Evolutionary conservation across 2,113 vertebrate genomes (phyloP), one percentile per base, ranked within the genome.

Genomic region (Dromaius novaehollandiae): DNA sequence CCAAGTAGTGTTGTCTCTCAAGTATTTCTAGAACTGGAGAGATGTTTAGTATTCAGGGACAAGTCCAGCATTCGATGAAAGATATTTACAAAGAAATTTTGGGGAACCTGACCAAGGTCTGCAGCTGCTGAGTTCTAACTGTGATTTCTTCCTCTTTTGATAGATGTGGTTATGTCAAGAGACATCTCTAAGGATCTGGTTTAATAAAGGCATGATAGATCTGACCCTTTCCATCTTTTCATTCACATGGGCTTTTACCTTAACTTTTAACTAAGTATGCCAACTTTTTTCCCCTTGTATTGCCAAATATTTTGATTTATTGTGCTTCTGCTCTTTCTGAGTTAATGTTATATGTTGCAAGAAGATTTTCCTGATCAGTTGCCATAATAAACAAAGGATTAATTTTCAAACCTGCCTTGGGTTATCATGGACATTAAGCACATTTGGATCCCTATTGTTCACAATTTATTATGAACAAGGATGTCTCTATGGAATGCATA

Each of bases 101-200:
- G 81, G 77, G 66, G 61, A 76, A 77, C 75, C 68, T 92, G 90
- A 94, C 70, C 58, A 65, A 69, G 90, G 44, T 92, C 83, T 82
- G 61, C 82, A 30, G 28, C 74, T 51, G 38, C 32, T 91, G 91
- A 42, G 42, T 76, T 51, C 78, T 84, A 82, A 95, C 77, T 73
- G 65, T 78, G 77, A 95, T 96, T 95, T 92, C 84, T 51, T 82
- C 78, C 63, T 75, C 56, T 96, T 94, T 94, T 95, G 87, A 89
- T 92, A 65, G 86, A 95, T 94, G 75, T 89, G 84, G 84, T 51
- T 40, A 53, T 95, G 89, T 93, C 91, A 91, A 80, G 82, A 21
- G 11, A 77, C 89, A 40, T 82, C 89, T 91, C 84, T 32, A 5
- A 2, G 75, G 79, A 42, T 69, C 63, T 70, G 40, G 38, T 60